phyloP scores from a whole-genome alignment of 2,113 vertebrate species.

The Pterocles orientalis region DNA sequence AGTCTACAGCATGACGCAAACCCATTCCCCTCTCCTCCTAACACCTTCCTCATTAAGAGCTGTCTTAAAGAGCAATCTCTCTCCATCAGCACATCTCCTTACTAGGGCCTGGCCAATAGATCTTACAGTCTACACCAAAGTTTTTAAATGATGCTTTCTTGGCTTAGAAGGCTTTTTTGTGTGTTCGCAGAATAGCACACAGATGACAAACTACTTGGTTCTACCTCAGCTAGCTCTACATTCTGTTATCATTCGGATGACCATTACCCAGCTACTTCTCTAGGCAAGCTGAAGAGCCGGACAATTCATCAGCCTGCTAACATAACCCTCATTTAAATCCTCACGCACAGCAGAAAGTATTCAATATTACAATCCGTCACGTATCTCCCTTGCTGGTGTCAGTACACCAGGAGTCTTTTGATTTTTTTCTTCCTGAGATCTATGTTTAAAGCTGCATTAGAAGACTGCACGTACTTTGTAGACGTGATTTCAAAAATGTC shows the following conservation, averaged over 20 bases:
- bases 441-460: background rate
- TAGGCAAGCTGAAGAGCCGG: background rate
- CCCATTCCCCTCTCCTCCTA: background rate
- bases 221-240: background rate
- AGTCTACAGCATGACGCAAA: conserved; percentile 21
- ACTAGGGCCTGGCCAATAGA: background rate
- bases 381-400: background rate
- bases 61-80: conserved; percentile 24
- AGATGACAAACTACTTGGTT: background rate
- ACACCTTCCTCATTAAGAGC: conserved; percentile 6
- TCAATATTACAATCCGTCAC: background rate
- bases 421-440: background rate
- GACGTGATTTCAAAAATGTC: background rate
- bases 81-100: background rate
- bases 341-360: background rate
- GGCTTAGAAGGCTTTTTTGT: background rate
- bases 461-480: background rate
- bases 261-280: background rate
- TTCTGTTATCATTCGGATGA: conserved; percentile 11
- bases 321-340: background rate
- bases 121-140: background rate
- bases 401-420: background rate
- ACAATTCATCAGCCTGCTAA: background rate
- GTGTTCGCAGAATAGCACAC: background rate
- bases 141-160: background rate